Base-by-base conservation (phyloP, 2,113 vertebrate species). In the Tenrec ecaudatus region DNA sequence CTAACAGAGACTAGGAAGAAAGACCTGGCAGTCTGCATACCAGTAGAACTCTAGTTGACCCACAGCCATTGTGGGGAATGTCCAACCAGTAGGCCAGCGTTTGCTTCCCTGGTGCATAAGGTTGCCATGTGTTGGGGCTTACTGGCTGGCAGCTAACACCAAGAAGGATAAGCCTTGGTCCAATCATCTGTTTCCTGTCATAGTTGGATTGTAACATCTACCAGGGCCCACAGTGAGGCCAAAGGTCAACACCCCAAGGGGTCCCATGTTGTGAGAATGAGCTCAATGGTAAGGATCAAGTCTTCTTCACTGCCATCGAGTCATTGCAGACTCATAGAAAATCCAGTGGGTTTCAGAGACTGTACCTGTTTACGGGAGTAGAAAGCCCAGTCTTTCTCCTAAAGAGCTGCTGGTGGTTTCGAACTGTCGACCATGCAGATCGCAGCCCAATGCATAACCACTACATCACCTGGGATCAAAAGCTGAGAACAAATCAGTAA, bases 401-500 rank as follows among this genome's bases (percentile, higher is more conserved):
- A 10, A 53, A 53, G 47, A 53, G 47, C 40, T 40, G 40, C 40
- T 40, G 40, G 40, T 40, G 40, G 40, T 40, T 40, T 40, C 40
- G 7, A 40, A 40, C 40, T 40, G 47, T 53, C 12, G 9, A 53
- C 47, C 47, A 5, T 53, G 47, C 47, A 53, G 47, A 53, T 53
- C 9, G 9, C 47, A 53, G 47, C 47, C 47, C 47, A 10, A 14
- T 14, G 47, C 9, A 53, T 53, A 53, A 53, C 40, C 47, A 53
- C 9, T 53, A 53, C 12, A 14, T 10, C 47, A 53, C 47, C 47
- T 10, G 47, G 47, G 47, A 53, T 62, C 22, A 93, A 86, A 94
- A 93, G 91, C 40, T 88, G 75, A 93, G 90, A 86, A 82, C 29
- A 96, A 96, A 93, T 90, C 80, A 58, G 80, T 96, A 94, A 90